Evolutionary conservation across 2,888 invertebrate species (phyloP), one percentile per base, ranked within the genome.

Genomic region (Tillus elongatus): DNA sequence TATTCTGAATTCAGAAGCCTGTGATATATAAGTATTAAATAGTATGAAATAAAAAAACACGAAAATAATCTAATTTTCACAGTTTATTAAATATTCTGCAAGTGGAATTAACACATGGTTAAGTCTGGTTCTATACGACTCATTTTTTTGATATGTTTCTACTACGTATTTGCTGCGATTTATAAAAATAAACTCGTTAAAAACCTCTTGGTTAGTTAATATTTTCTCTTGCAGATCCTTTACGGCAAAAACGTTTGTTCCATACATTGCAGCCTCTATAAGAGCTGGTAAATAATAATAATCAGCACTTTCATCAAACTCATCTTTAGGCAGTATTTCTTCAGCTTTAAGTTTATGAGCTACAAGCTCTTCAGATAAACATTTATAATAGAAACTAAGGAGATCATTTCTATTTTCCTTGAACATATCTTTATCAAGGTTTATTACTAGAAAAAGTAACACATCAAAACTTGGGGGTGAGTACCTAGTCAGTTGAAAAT

Each of bases 401-500:
- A 80, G 67, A 3, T 54, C 54, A 1, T 53, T 41, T 11, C 74
- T 60, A 50, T 77, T 64, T n/a, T 61, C 48, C 44, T 71, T 62
- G n/a, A 77, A 61, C 37, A 69, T 67, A 33, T 59, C 57, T 2
- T 64, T 58, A 9, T 71, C 64, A 15, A 74, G 60, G 49, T 73
- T 74, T 34, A 76, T 66, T 50, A 71, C 70, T 2, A 79, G 57
- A 13, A 74, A 60, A 14, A 71, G 58, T 56, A 74, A 68, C 2
- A 79, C 63, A 49, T 84, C 83, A 19, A 75, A 66, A 14, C 74
- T 72, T 1, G 78, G 75, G 0, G 82, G 79, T 8, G 73, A 72
- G 53, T 76, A 82, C 14, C 77, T 68, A 0, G 72, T 64, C 33
- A 80, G 66, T 60, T 83, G 83, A 51, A 76, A 84, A 58, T 84